Conservation (phyloP, 2,797 vertebrate species). For the Rhyacichthys aspro region DNA sequence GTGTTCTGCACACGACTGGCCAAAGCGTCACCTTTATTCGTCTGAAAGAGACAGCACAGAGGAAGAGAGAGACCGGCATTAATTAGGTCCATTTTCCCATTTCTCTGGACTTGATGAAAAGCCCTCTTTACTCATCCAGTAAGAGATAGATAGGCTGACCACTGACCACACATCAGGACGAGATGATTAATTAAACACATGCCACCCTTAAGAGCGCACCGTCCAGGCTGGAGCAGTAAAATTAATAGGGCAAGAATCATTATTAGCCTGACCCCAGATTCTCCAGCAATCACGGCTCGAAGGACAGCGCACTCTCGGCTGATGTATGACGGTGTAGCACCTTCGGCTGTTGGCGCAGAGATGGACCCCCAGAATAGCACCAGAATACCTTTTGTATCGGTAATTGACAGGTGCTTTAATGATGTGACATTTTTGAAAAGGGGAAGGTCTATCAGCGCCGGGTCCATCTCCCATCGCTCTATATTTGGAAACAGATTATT, state of each 20-base stretch:
- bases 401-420: conserved; percentile 32
- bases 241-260: conserved; percentile 69
- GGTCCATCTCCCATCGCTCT: conserved; percentile 12
- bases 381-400: conserved; percentile 25
- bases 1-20: conserved; percentile 94
- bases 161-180: conserved; percentile 57
- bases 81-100: conserved; percentile 58
- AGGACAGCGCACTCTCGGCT: conserved; percentile 46
- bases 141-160: conserved; percentile 61
- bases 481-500: conserved; percentile 20
- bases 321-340: conserved; percentile 41
- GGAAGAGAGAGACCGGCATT: conserved; percentile 43
- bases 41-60: conserved; percentile 71
- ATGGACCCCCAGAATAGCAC: conserved; percentile 53
- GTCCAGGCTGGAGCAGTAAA: conserved; percentile 53
- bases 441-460: conserved; percentile 24
- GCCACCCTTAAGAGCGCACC: conserved; percentile 56
- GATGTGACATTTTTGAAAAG: conserved; percentile 44
- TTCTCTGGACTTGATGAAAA: conserved; percentile 61
- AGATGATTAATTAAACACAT: conserved; percentile 70
- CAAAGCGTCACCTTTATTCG: conserved; percentile 92
- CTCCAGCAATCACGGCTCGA: conserved; percentile 51
- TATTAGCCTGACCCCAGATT: conserved; percentile 65
- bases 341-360: conserved; percentile 37
- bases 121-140: conserved; percentile 55